phyloP scores from a whole-genome alignment of 2,113 vertebrate species.

The Rhinopomastus cyanomelas region DNA sequence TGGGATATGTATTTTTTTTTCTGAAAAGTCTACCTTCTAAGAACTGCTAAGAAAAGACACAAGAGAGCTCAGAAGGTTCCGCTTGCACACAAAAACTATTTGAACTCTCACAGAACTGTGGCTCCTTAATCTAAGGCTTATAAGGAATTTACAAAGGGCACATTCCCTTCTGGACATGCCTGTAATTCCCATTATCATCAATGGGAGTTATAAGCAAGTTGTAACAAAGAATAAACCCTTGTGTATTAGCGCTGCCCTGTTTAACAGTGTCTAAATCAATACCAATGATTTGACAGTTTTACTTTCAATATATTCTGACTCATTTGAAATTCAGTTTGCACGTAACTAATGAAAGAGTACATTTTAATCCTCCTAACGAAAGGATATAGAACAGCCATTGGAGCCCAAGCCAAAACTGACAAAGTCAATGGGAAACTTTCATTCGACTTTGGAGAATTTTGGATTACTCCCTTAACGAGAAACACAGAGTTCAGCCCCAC shows the following conservation, averaged over 20 bases:
- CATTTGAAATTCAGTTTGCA: conserved; percentile 55
- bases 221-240: conserved; percentile 48
- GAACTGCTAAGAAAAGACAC: not conserved
- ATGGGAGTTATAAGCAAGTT: not conserved
- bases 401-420: not conserved
- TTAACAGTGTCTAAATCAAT: conserved; percentile 62
- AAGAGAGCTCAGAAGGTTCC: not conserved
- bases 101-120: conserved; percentile 24
- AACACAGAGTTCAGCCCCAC: not conserved
- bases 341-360: conserved; percentile 61
- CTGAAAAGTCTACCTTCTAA: not conserved
- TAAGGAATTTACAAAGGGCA: conserved; percentile 41
- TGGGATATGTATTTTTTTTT: not conserved
- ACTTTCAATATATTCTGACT: conserved; percentile 41
- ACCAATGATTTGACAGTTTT: conserved; percentile 33
- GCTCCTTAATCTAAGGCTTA: conserved; percentile 40
- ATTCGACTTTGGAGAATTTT: not conserved
- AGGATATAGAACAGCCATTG: not conserved
- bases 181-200: conserved; percentile 65
- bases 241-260: conserved; percentile 25
- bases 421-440: conserved; percentile 23
- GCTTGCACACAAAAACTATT: not conserved
- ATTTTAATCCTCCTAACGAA: conserved; percentile 58
- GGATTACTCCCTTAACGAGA: not conserved
- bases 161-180: conserved; percentile 57